phyloP scores from a whole-genome alignment of 1,140 invertebrate genomes.

The Drosophila bocki region DNA sequence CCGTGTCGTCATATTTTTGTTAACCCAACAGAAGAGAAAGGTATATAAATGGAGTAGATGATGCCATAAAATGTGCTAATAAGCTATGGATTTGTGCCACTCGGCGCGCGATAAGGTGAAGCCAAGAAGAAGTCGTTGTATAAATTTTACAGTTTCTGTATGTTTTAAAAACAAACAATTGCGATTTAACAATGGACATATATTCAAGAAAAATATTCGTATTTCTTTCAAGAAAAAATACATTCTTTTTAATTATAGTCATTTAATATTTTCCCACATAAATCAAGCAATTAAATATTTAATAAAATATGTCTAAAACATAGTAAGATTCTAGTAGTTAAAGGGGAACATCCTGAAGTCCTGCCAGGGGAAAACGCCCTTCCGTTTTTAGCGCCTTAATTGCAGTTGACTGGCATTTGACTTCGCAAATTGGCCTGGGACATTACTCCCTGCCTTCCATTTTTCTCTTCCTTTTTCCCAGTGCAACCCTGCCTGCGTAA shows the following conservation, averaged over 20 bases:
- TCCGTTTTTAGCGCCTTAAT: slow-evolving; percentile 64
- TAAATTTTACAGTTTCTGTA: slow-evolving; percentile 2
- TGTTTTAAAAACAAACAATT: neutral
- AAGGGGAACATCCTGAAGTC: slow-evolving; percentile 1
- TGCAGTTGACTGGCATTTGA: slow-evolving; percentile 83
- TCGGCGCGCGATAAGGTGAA: neutral
- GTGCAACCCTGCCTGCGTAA: slow-evolving; percentile 62
- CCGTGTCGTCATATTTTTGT: slow-evolving; percentile 66
- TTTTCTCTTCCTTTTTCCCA: slow-evolving; percentile 3
- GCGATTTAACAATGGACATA: neutral
- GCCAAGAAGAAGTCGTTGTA: neutral
- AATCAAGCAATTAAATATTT: neutral
- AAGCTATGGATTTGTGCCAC: slow-evolving; percentile 64
- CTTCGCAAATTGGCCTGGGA: slow-evolving; percentile 74
- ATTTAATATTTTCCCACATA: too few relatives aligned
- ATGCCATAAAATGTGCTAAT: slow-evolving; percentile 76
- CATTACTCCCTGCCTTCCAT: slow-evolving; percentile 3
- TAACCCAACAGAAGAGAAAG: slow-evolving; percentile 26
- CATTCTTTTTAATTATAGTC: neutral
- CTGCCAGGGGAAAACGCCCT: slow-evolving; percentile 12
- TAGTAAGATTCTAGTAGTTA: neutral
- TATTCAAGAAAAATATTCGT: neutral
- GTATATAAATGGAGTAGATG: slow-evolving; percentile 55
- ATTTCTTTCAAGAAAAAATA: neutral
- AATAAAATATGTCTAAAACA: neutral